A percentile compares a stretch with the other conserved stretches of the same genome.
Conservation (phyloP, 2,888 invertebrate genomes). For the Ophion slaviceki region DNA sequence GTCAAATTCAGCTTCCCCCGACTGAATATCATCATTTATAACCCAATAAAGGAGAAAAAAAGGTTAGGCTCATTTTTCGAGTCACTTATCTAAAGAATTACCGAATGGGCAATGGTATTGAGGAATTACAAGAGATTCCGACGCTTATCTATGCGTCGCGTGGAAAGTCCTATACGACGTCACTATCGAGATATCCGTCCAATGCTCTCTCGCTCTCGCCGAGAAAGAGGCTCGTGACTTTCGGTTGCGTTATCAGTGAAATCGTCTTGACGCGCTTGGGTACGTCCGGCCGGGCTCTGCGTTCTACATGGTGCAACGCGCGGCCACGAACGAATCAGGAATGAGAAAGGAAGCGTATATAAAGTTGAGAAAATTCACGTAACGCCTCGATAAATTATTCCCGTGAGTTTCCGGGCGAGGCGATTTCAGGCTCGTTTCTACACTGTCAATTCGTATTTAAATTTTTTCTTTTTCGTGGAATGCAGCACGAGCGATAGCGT, state of each 20-base stretch:
- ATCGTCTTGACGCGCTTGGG: slow-evolving; percentile 67
- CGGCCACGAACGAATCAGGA: slow-evolving; percentile 7
- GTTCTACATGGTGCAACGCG: slow-evolving; percentile 31
- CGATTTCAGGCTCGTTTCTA: neutral
- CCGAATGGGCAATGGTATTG: no score
- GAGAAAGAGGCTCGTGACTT: slow-evolving; percentile 43
- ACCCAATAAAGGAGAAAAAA: no score
- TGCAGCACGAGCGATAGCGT: no score
- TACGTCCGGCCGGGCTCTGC: slow-evolving; percentile 47
- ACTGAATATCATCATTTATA: no score
- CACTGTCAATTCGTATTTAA: neutral
- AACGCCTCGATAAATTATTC: slow-evolving; percentile 10
- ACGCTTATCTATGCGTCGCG: neutral
- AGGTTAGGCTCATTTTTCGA: no score
- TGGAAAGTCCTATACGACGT: slow-evolving; percentile 16
- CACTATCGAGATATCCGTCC: slow-evolving; percentile 44
- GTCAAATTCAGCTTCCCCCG: no score
- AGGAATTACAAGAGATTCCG: no score
- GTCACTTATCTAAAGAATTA: no score
- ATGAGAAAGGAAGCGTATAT: slow-evolving; percentile 43
- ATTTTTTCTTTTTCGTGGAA: no score
- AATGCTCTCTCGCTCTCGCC: slow-evolving; percentile 39
- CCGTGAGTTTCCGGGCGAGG: neutral
- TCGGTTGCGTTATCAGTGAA: slow-evolving; percentile 70
- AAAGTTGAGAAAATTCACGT: slow-evolving; percentile 18